Evolutionary conservation across 2,797 vertebrate genomes (phyloP), one percentile per base, ranked within the genome.

Genomic region (Cossypha caffra): DNA sequence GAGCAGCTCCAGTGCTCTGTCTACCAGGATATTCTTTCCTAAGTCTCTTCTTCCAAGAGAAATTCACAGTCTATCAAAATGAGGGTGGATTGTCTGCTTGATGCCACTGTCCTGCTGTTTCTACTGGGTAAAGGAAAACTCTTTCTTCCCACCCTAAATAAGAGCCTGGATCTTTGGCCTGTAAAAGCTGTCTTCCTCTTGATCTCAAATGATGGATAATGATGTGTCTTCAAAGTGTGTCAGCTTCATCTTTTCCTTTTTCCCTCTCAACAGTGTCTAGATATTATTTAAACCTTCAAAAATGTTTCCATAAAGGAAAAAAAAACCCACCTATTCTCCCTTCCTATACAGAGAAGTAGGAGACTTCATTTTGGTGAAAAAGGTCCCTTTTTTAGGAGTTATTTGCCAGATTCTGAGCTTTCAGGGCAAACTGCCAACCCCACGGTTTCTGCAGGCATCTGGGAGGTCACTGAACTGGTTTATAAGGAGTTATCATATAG

Each of bases 401-500:
- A 37, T 67, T 81, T 85, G 68, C 89, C 89, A 92, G 45, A 63
- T 76, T 91, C 47, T 58, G 75, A 80, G 84, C 54, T 89, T 87
- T 72, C 52, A 57, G 74, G 95, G 92, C 93, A 68, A 10, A 2
- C 67, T 93, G 96, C 93, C 93, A 96, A 68, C 26, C 26, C 28
- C 61, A 35, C 5, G 10, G 81, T 85, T 97, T 88, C 77, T 94
- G 66, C 58, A 57, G 92, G 90, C 92, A 71, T n/a, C 82, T 85
- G 81, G 73, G 88, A 86, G 83, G 78, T 91, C 91, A 58, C 62
- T 78, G 92, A 64, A 61, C 88, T 79, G 84, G 91, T 91, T 92
- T 93, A 51, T 69, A 78, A 86, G 92, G 81, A 96, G 86, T 97
- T 97, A 94, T 96, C 95, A 96, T 94, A 88, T 26, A 73, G 81